These are phyloP conservation scores for Eledone cirrhosa DNA, from an alignment of 2,888 invertebrate genomes.

Conservation along the genomic window DNA sequence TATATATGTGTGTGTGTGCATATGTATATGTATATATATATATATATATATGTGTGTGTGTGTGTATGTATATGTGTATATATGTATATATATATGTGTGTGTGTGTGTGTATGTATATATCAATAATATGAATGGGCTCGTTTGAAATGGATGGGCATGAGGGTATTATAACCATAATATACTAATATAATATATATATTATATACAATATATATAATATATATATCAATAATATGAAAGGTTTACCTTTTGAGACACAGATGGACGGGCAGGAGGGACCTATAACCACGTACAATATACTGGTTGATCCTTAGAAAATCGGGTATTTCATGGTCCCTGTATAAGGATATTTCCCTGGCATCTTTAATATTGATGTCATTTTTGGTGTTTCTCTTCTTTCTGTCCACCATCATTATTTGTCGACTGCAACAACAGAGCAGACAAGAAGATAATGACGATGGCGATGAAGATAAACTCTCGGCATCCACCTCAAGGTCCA, in stretches of 20 bases:
- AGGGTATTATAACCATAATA: too few relatives aligned
- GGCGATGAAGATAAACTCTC: neutral
- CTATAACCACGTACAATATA: constrained; percentile 87
- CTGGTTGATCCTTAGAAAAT: constrained; percentile 85
- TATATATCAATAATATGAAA: neutral
- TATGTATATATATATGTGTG: too few relatives aligned
- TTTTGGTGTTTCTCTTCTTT: neutral
- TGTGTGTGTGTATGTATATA: too few relatives aligned
- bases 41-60: too few relatives aligned
- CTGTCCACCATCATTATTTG: neutral
- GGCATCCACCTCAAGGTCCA: constrained; percentile 13
- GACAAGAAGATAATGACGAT: too few relatives aligned
- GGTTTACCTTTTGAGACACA: constrained; percentile 76
- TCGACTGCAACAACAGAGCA: neutral
- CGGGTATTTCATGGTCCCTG: constrained; percentile 75
- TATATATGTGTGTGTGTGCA: too few relatives aligned
- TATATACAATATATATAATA: too few relatives aligned
- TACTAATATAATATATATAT: too few relatives aligned
- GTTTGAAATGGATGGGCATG: too few relatives aligned
- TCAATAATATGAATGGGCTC: too few relatives aligned
- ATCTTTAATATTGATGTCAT: neutral
- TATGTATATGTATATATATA: too few relatives aligned
- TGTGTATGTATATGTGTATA: too few relatives aligned
- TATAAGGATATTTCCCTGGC: constrained; percentile 49
- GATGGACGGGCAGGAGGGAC: constrained; percentile 69